phyloP scores from a whole-genome alignment of 2,797 vertebrate species.

The Acanthiza pusilla region DNA sequence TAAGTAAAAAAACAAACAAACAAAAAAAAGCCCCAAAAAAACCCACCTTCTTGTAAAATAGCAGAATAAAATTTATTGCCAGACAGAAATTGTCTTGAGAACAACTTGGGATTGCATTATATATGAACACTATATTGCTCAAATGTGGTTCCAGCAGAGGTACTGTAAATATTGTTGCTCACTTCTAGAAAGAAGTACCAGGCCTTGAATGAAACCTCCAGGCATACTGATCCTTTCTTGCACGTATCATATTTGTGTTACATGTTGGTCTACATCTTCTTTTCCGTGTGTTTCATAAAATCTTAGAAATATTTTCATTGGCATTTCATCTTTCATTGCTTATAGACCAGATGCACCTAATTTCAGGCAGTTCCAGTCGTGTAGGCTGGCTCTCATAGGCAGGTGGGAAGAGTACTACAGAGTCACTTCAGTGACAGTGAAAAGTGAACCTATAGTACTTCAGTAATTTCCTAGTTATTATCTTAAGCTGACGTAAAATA shows the following conservation, averaged over 20 bases:
- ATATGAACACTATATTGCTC: background rate
- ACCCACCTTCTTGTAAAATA: background rate
- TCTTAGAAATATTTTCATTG: background rate
- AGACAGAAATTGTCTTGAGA: background rate
- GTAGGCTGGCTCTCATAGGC: background rate
- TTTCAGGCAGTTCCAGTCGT: background rate
- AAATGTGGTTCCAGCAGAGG: background rate
- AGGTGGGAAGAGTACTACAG: background rate
- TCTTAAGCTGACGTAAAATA: background rate
- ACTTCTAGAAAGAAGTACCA: background rate
- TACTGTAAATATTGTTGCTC: background rate
- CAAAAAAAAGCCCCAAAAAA: background rate
- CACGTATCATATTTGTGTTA: background rate
- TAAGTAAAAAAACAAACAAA: background rate
- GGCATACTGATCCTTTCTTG: background rate
- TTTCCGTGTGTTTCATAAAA: background rate
- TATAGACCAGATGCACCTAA: background rate
- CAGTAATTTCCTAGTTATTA: background rate
- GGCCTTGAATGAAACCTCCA: background rate
- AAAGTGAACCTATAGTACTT: background rate
- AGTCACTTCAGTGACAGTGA: background rate
- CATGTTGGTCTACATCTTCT: background rate
- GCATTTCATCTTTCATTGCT: background rate
- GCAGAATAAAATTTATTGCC: background rate
- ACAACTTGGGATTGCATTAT: background rate